Percentiles rank a stretch among this genome's conserved stretches.
These are phyloP conservation scores for Leptocoma aspasia DNA, from an alignment of 2,113 vertebrate genomes.

Conservation along the genomic window DNA sequence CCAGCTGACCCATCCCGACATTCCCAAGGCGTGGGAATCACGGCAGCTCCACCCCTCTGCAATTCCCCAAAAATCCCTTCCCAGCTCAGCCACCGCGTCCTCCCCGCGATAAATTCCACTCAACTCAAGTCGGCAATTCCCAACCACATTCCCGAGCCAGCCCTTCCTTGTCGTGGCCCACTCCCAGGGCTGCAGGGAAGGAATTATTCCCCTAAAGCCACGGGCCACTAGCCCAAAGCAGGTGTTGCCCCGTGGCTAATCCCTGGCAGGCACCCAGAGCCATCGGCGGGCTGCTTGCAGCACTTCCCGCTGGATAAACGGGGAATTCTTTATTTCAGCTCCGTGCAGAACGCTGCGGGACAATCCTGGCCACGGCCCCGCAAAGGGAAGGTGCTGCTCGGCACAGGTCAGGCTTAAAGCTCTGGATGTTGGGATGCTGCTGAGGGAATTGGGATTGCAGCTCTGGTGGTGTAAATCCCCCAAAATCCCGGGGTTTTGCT, in stretches of 20 bases:
- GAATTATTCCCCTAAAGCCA: neutral
- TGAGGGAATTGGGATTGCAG: neutral
- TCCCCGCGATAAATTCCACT: neutral
- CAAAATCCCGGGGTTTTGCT: fast-evolving
- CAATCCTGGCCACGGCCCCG: fast-evolving
- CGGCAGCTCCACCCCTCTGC: neutral
- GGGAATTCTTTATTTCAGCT: neutral
- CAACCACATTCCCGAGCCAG: neutral
- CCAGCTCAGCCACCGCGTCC: neutral
- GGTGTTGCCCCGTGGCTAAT: neutral
- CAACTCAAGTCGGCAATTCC: neutral
- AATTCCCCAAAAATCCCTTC: neutral
- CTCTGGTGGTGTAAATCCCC: neutral
- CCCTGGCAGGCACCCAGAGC: neutral
- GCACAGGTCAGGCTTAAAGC: neutral
- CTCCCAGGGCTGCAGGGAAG: neutral
- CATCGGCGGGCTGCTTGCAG: neutral
- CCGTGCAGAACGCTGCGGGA: fast-evolving
- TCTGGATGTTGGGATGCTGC: fast-evolving
- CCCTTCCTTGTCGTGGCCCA: neutral
- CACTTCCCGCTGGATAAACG: neutral
- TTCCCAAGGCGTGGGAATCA: neutral
- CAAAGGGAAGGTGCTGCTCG: fast-evolving
- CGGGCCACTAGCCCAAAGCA: neutral
- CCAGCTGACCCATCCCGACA: neutral